phyloP scores from a whole-genome alignment of 2,888 invertebrate species.

The Stenoptilia bipunctidactyla region DNA sequence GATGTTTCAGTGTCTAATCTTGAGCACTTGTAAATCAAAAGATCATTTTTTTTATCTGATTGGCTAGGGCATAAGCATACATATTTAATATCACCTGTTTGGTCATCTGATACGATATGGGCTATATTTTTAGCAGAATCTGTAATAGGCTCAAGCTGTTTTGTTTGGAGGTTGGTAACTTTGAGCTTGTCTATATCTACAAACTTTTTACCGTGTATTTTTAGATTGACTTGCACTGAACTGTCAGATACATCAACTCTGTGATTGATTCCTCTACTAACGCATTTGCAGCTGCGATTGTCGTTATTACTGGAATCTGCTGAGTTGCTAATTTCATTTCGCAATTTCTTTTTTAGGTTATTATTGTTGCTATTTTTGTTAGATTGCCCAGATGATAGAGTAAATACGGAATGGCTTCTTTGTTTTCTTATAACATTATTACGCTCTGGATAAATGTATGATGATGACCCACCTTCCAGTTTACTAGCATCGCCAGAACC shows the following conservation, averaged over 20 bases:
- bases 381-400: conserved; percentile 48
- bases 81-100: conserved; percentile 35
- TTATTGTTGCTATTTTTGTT: conserved; percentile 29
- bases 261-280: conserved; percentile 22
- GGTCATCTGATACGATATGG: conserved; percentile 20
- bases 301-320: conserved; percentile 26
- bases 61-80: conserved; percentile 42
- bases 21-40: conserved; percentile 44
- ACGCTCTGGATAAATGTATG: conserved; percentile 25
- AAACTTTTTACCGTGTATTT: conserved; percentile 16
- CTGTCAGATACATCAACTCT: conserved; percentile 37
- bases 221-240: conserved; percentile 43
- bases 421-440: conserved; percentile 27
- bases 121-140: conserved; percentile 17
- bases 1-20: conserved; percentile 21
- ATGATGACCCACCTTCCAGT: conserved; percentile 38
- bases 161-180: conserved; percentile 3
- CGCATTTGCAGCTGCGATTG: conserved; percentile 38
- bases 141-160: conserved; percentile 16
- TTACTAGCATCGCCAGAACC: conserved; percentile 63
- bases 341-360: conserved; percentile 31
- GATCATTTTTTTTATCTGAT: conserved; percentile 23
- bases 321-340: conserved; percentile 14
- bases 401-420: conserved; percentile 57
- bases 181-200: conserved; percentile 9